Evolutionary conservation across 2,113 vertebrate genomes (phyloP).

Genomic region (Nerophis ophidion): DNA sequence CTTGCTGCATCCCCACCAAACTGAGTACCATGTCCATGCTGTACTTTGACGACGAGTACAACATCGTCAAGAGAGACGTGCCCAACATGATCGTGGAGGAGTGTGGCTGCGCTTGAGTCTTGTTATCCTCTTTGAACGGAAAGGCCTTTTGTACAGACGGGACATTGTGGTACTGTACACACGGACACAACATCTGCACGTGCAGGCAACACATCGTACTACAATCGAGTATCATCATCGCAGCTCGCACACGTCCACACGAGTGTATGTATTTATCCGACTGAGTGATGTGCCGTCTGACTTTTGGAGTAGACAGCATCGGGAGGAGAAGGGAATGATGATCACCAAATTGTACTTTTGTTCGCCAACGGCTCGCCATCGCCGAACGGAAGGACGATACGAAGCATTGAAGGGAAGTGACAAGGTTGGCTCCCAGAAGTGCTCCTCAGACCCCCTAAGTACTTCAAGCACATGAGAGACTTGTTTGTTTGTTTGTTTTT

Average conservation of each 20-base stretch:
- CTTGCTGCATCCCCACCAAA: slow-evolving; percentile 98
- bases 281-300: slow-evolving; percentile 38
- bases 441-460: slow-evolving; percentile 39
- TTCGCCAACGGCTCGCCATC: slow-evolving; percentile 66
- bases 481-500: slow-evolving; percentile 40
- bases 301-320: slow-evolving; percentile 21
- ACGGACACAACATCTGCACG: slow-evolving; percentile 52
- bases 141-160: slow-evolving; percentile 50
- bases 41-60: slow-evolving; percentile 99
- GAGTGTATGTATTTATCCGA: slow-evolving; percentile 64
- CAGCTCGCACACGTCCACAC: slow-evolving; percentile 40
- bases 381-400: slow-evolving; percentile 55
- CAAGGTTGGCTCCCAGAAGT: slow-evolving; percentile 35
- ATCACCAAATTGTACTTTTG: slow-evolving; percentile 68
- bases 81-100: slow-evolving; percentile 99
- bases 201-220: slow-evolving; percentile 34
- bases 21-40: slow-evolving; percentile 99
- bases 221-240: slow-evolving; percentile 35
- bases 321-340: slow-evolving; percentile 60
- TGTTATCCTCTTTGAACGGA: slow-evolving; percentile 18
- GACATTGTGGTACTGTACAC: slow-evolving; percentile 61
- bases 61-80: slow-evolving; percentile 97
- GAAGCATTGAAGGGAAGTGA: slow-evolving; percentile 61
- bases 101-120: slow-evolving; percentile 93
- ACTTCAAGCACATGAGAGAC: slow-evolving; percentile 57